These are phyloP conservation scores for Temnopleurus reevesii DNA, from an alignment of 53 echinoderm and acorn worm genomes.

Conservation along the genomic window DNA sequence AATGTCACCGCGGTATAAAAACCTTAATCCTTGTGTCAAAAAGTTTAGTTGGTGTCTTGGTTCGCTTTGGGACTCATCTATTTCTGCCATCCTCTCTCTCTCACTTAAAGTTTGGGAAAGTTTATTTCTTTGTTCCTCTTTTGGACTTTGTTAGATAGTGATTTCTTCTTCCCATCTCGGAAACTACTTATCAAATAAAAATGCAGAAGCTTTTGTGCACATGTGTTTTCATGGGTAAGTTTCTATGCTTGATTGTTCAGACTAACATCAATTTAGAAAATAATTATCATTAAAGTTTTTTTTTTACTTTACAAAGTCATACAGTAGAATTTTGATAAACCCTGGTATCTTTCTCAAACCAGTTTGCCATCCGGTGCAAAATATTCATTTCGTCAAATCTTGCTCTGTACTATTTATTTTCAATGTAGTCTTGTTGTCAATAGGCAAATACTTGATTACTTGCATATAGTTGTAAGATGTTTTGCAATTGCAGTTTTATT, in stretches of 20 bases:
- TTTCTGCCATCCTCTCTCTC: neutral
- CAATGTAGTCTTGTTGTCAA: neutral
- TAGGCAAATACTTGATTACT: too few species aligned
- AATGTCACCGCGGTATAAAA: conserved; percentile 8
- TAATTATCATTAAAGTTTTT: neutral
- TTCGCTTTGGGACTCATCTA: neutral
- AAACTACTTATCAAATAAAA: neutral
- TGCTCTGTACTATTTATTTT: neutral
- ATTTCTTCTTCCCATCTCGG: conserved; percentile 29
- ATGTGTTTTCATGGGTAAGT: conserved; percentile 42
- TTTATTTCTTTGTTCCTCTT: neutral
- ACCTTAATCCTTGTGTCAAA: neutral
- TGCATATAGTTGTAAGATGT: too few species aligned
- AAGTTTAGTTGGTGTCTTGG: conserved; percentile 6
- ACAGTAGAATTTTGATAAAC: too few species aligned
- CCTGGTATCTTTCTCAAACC: too few species aligned
- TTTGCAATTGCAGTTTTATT: too few species aligned
- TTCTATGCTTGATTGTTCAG: neutral
- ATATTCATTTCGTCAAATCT: neutral
- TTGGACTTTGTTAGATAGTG: neutral
- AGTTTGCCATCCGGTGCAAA: too few species aligned
- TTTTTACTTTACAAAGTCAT: neutral
- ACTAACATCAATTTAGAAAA: too few species aligned
- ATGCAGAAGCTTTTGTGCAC: conserved; percentile 27
- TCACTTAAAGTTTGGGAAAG: neutral